Evolutionary conservation across 2,888 invertebrate genomes (phyloP).

Genomic region (Gisinianus flammeolus): DNA sequence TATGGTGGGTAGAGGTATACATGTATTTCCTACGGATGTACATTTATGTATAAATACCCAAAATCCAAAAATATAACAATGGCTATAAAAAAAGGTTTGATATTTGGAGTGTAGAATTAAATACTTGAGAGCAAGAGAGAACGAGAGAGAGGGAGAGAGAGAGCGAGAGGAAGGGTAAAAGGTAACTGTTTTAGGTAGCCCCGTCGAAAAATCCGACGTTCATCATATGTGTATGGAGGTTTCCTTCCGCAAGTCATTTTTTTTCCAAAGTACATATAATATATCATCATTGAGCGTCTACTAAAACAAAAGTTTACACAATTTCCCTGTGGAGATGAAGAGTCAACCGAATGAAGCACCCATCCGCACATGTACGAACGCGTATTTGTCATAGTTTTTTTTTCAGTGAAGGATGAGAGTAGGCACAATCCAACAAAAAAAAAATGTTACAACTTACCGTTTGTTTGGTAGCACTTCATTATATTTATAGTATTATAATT

Average conservation of each 20-base stretch:
- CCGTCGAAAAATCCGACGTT: constrained; percentile 28
- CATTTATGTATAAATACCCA: neutral
- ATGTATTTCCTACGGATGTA: neutral
- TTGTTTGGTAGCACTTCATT: constrained; percentile 27
- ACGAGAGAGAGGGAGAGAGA: neutral
- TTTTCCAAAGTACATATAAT: no score
- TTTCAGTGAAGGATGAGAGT: neutral
- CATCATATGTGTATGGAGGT: constrained; percentile 30
- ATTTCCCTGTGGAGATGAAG: no score
- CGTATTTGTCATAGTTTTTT: neutral
- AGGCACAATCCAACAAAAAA: neutral
- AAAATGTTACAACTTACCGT: constrained; percentile 13
- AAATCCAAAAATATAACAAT: no score
- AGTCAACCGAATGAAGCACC: no score
- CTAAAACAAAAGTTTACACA: neutral
- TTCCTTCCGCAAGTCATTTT: constrained; percentile 20
- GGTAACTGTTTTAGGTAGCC: constrained; percentile 23
- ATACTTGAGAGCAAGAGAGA: no score
- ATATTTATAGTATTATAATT: constrained; percentile 35
- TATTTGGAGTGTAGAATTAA: no score
- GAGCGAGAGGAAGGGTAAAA: neutral
- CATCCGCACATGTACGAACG: no score
- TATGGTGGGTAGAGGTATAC: neutral
- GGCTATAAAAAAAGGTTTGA: no score
- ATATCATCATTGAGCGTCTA: constrained; percentile 3